Evolutionary conservation across 1,140 invertebrate species (phyloP), one percentile per base, ranked within the genome.

Genomic region (Idris sp.): DNA sequence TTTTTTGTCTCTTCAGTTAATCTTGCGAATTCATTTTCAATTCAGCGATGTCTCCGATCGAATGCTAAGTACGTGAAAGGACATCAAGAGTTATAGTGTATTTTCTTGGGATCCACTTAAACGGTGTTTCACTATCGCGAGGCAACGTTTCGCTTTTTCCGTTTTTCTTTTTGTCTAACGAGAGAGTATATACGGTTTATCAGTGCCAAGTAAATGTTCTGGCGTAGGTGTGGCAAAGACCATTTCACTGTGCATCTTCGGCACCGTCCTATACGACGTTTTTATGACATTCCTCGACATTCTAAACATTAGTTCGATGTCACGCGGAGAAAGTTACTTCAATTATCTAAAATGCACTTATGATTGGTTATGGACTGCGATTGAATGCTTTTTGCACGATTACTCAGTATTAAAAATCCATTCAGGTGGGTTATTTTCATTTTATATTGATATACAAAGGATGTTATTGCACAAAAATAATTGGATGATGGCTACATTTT

Each of bases 131-230:
- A 40, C 40, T 65, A 53, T 65, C 61, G 48, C 49, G 10, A 35
- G 30, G 48, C 61, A 41, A 38, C 62, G 43, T 56, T 56, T 67
- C 51, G 41, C 35, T 56, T 26, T 54, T 56, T 38, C 31, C 31
- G 19, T 67, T 67, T 56, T 36, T 48, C 53, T 54, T 36, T 33
- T 58, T 2, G 19, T 9, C 31, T 31, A 51, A 49, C 35, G 43
- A 43, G 49, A 49, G 62, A 48, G 62, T 10, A n/a, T n/a, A n/a
- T n/a, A 14, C 35, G 25, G 28, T 68, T 68, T 68, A 68, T 68
- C 64, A 43, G 36, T 13, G 9, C 53, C 25, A 41, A 26, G 53
- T 54, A 49, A 67, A 58, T 43, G 64, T 58, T 35, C 33, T 18
- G 28, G 53, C 64, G 64, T 68, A 56, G 64, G 64, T 58, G 64